Evolutionary conservation across 2,888 invertebrate genomes (phyloP).

Genomic region (Sericinus montela): DNA sequence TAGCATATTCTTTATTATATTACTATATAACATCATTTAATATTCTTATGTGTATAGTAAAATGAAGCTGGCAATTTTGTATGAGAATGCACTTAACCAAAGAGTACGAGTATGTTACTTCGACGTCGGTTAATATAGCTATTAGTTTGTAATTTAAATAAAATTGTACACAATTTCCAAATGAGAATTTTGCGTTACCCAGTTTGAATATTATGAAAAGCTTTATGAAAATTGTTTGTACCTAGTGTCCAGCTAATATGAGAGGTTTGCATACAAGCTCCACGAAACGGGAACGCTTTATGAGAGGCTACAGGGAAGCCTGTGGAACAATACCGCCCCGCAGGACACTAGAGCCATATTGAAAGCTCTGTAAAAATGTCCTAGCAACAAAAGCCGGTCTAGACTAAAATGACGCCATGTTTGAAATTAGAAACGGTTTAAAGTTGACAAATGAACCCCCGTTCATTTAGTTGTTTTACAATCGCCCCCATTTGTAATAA

Average conservation of each 20-base stretch:
- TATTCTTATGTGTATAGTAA: too few relatives aligned
- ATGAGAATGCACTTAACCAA: too few relatives aligned
- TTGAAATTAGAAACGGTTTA: slow-evolving; percentile 46
- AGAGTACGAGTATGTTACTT: too few relatives aligned
- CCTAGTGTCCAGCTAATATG: slow-evolving; percentile 13
- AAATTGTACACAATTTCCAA: too few relatives aligned
- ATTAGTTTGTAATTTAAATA: too few relatives aligned
- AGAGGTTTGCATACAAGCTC: slow-evolving; percentile 27
- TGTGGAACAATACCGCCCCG: slow-evolving; percentile 49
- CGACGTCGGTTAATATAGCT: too few relatives aligned
- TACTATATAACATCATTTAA: too few relatives aligned
- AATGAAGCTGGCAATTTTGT: too few relatives aligned
- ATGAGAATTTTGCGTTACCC: too few relatives aligned
- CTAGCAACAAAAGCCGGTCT: slow-evolving; percentile 45
- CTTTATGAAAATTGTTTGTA: slow-evolving; percentile 1
- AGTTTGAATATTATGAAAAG: not conserved
- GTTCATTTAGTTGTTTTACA: slow-evolving; percentile 10
- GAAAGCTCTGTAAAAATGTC: slow-evolving; percentile 52
- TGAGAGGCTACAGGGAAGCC: slow-evolving; percentile 35
- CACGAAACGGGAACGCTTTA: slow-evolving; percentile 32
- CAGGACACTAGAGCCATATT: slow-evolving; percentile 45
- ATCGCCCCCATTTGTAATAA: slow-evolving; percentile 1
- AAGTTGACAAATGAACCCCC: slow-evolving; percentile 11
- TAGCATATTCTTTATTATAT: too few relatives aligned
- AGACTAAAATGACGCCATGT: slow-evolving; percentile 45